A percentile compares a stretch with the other conserved stretches of the same genome.
phyloP scores from a whole-genome alignment of 2,888 invertebrate genomes.

The Enchytraeus crypticus region DNA sequence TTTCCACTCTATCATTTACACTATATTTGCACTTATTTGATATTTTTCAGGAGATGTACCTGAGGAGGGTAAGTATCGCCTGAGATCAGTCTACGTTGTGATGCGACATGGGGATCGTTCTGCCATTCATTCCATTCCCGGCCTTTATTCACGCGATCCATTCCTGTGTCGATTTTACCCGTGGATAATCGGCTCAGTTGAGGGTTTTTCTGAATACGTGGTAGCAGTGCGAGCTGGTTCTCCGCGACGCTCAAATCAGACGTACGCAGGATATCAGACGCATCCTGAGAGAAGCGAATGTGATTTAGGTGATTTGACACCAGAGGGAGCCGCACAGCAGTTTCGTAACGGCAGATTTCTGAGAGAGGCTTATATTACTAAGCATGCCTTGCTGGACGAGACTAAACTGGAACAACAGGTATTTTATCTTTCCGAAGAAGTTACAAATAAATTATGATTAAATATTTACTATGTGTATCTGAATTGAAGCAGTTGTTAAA shows the following conservation, averaged over 20 bases:
- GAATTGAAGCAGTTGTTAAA: too few relatives aligned
- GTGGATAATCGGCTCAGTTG: not conserved
- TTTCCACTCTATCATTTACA: too few relatives aligned
- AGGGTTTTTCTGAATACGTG: conserved; percentile 8
- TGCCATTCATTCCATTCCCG: conserved; percentile 69
- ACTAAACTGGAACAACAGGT: not conserved
- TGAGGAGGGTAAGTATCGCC: too few relatives aligned
- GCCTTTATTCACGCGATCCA: not conserved
- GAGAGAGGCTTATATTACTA: conserved; percentile 41
- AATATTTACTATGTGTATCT: too few relatives aligned
- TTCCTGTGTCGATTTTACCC: not conserved
- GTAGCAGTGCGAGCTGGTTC: conserved; percentile 47
- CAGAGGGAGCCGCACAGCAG: conserved; percentile 71
- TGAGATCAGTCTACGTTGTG: conserved; percentile 48
- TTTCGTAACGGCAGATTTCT: conserved; percentile 67
- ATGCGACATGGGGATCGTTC: conserved; percentile 83
- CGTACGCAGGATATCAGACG: conserved; percentile 26
- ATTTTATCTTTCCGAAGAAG: not conserved
- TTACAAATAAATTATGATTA: not conserved
- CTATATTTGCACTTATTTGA: too few relatives aligned
- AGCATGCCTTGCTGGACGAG: conserved; percentile 37
- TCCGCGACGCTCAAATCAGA: conserved; percentile 38
- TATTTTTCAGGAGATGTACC: conserved; percentile 19
- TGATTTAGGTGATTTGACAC: conserved; percentile 74
- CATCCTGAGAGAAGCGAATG: conserved; percentile 52